Evolutionary conservation across 2,113 vertebrate species (phyloP).

Genomic region (Paradoxurus hermaphroditus): DNA sequence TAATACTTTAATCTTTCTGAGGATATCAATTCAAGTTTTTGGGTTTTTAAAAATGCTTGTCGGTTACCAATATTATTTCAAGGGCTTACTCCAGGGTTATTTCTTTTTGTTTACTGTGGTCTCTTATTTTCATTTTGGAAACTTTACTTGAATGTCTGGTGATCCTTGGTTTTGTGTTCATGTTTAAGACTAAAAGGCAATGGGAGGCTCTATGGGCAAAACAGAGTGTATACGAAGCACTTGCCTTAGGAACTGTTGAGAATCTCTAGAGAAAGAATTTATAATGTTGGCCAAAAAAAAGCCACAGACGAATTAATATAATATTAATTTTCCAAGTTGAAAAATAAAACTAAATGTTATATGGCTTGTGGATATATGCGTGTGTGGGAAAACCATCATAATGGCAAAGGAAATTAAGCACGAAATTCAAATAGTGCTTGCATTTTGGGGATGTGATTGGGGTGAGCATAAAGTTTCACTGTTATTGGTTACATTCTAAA

Average conservation of each 20-base stretch:
- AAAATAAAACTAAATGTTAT: neutral
- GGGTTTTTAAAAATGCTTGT: neutral
- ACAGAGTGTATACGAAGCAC: neutral
- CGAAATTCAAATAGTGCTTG: neutral
- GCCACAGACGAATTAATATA: neutral
- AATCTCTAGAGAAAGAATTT: neutral
- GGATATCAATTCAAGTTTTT: neutral
- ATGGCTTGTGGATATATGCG: neutral
- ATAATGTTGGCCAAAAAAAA: neutral
- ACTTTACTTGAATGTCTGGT: neutral
- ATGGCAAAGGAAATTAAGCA: neutral
- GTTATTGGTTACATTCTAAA: neutral
- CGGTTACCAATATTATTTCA: neutral
- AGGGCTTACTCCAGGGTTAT: neutral
- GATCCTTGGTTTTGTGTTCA: neutral
- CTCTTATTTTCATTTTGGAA: neutral
- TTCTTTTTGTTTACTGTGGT: neutral
- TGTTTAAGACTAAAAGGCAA: neutral
- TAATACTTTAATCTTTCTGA: neutral
- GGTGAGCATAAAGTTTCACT: neutral
- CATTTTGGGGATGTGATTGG: neutral
- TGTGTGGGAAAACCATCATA: neutral
- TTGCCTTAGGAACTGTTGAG: neutral
- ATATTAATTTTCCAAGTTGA: neutral
- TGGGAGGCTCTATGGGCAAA: neutral